Percentiles rank a stretch among this genome's conserved stretches.
phyloP scores from a whole-genome alignment of 2,797 vertebrate species.

The Cossypha caffra region DNA sequence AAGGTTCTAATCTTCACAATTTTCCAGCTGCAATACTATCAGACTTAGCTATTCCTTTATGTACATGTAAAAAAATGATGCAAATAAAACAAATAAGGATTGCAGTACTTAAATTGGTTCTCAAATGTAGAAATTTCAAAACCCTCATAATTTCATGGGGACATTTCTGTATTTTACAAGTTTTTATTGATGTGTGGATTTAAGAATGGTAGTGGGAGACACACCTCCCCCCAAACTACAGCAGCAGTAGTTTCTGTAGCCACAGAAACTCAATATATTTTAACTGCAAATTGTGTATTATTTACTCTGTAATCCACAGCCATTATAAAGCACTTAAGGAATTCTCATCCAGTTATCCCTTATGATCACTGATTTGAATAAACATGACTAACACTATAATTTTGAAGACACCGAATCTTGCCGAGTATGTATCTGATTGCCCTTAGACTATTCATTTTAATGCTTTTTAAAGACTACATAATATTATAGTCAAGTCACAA shows the following conservation, averaged over 20 bases:
- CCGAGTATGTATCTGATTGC: not conserved
- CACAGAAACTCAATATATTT: constrained; percentile 13
- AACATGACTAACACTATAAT: constrained; percentile 49
- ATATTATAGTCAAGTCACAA: not conserved
- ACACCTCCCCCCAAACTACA: not conserved
- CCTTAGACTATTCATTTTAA: constrained; percentile 28
- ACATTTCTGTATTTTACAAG: not conserved
- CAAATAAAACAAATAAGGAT: not conserved
- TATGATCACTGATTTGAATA: constrained; percentile 20
- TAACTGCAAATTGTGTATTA: constrained; percentile 42
- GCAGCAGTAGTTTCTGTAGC: not conserved
- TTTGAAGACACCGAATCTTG: constrained; percentile 10
- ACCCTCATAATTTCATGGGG: not conserved
- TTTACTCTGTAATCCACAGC: constrained; percentile 50
- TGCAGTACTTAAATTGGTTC: not conserved
- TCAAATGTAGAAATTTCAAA: not conserved
- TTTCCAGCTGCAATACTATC: not conserved
- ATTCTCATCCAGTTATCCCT: constrained; percentile 44
- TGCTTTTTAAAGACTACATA: not conserved
- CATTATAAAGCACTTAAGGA: constrained; percentile 58
- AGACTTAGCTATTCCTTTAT: not conserved
- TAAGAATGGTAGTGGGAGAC: not conserved
- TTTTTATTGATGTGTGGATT: not conserved
- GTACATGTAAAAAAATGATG: not conserved
- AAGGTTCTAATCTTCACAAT: not conserved